Evolutionary conservation across 2,797 vertebrate species (phyloP), one percentile per base, ranked within the genome.

Genomic region (Leuciscus waleckii): DNA sequence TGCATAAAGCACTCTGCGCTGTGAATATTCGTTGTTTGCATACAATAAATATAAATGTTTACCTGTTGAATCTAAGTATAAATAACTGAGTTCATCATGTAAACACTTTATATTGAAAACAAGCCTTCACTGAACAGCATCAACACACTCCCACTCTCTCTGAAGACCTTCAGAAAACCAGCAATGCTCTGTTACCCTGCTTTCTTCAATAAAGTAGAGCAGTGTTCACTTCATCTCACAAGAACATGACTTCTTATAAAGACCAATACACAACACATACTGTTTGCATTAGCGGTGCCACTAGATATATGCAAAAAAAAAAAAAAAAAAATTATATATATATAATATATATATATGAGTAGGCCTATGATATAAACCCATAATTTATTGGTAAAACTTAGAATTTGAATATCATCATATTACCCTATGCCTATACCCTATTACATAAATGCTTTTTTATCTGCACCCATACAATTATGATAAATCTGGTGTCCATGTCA

Each of bases 31-130:
- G 10, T 65, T 65, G 13, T 32, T 75, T 61, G 7, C 29, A 41
- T 70, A 14, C 26, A 14, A 13, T 71, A 26, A 9, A 58, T 58
- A 49, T 83, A 75, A 75, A 65, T 65, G 61, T 75, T 75, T 83
- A 61, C 29, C 56, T 26, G 56, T 49, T 74, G 70, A 65, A 63
- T 37, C n/a, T 3, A 74, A 32, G 21, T 65, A 61, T 61, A 65
- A 83, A 82, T 74, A 74, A 63, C 10, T 2, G 56, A 74, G 54
- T 35, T 41, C 39, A 61, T 26, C 37, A n/a, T 63, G 37, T 74
- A 83, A 83, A 83, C 81, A 83, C 29, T 74, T 37, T 74, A 82
- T 43, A 46, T 19, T 32, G 17, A 41, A n/a, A 46, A 54, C 5
- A 26, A n/a, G 7, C 11, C 19, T 70, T 71, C 51, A 58, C 49